Conservation (phyloP, 2,797 vertebrate species). For the Petrocephalus sullivani region DNA sequence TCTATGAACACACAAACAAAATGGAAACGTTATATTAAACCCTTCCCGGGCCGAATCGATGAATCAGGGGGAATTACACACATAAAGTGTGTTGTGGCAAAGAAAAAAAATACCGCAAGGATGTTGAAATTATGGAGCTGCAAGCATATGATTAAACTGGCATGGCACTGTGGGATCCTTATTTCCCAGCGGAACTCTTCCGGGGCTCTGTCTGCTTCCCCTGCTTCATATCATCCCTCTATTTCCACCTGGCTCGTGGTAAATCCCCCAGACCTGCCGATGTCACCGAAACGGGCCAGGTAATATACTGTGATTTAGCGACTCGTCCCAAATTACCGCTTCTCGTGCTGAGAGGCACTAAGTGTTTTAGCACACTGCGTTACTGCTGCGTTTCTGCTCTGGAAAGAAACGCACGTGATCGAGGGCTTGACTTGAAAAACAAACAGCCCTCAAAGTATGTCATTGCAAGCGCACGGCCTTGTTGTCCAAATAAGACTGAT, state of each 20-base stretch:
- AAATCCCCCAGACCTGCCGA: background rate
- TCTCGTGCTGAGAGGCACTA: background rate
- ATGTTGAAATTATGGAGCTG: conserved; percentile 7
- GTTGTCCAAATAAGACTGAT: background rate
- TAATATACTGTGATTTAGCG: conserved; percentile 26
- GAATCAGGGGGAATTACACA: conserved; percentile 4
- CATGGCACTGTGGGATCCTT: background rate
- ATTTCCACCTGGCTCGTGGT: background rate
- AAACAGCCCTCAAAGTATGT: conserved; percentile 37
- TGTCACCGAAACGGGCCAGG: conserved; percentile 15
- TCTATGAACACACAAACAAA: background rate
- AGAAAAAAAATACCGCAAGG: background rate
- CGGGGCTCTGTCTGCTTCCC: background rate
- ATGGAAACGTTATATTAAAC: background rate
- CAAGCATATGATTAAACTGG: conserved; percentile 8
- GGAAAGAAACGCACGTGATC: conserved; percentile 32
- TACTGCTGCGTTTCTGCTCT: conserved; percentile 21
- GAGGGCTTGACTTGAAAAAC: conserved; percentile 46
- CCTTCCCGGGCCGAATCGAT: background rate
- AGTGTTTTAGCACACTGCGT: conserved; percentile 20
- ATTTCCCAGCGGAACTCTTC: background rate
- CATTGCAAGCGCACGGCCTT: background rate
- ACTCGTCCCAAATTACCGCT: conserved; percentile 25
- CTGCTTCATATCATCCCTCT: background rate
- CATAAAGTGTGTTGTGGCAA: background rate